Percentiles rank a stretch among this genome's conserved stretches.
Conservation (phyloP, 2,113 vertebrate species). For the Amphiprion ocellaris region DNA sequence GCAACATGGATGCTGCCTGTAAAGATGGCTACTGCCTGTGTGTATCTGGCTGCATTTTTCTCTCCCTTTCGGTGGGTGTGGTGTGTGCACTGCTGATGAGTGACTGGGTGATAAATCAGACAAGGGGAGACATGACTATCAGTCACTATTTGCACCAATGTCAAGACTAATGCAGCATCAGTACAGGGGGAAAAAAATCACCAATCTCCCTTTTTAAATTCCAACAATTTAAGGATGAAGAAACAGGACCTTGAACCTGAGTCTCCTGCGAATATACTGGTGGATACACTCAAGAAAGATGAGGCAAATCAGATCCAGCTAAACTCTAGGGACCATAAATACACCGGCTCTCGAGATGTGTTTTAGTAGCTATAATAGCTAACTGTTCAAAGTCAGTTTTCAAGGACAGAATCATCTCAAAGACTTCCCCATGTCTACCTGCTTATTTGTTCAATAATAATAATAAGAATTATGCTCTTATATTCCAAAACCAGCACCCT, state of each 20-base stretch:
- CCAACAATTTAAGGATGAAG: background rate
- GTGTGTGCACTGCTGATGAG: background rate
- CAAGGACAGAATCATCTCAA: background rate
- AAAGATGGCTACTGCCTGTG: slow-evolving; percentile 62
- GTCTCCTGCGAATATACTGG: background rate
- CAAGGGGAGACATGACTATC: background rate
- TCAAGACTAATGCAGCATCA: background rate
- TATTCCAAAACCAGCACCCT: background rate
- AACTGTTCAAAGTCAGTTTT: background rate
- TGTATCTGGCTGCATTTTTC: slow-evolving; percentile 1
- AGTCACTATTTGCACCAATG: background rate
- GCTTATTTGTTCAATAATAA: background rate
- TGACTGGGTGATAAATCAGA: slow-evolving; percentile 15
- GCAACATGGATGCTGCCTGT: slow-evolving; percentile 59
- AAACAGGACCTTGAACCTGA: background rate
- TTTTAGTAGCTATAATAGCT: background rate
- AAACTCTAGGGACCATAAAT: background rate
- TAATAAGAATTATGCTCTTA: background rate
- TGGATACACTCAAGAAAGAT: background rate
- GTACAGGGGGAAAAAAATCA: background rate
- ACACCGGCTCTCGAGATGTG: background rate
- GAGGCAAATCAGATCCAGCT: background rate
- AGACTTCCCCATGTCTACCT: background rate
- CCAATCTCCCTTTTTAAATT: background rate
- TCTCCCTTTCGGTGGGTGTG: slow-evolving; percentile 39